These are phyloP conservation scores for Cyphomyrmex costatus DNA, from an alignment of 1,140 invertebrate genomes.

Conservation along the genomic window DNA sequence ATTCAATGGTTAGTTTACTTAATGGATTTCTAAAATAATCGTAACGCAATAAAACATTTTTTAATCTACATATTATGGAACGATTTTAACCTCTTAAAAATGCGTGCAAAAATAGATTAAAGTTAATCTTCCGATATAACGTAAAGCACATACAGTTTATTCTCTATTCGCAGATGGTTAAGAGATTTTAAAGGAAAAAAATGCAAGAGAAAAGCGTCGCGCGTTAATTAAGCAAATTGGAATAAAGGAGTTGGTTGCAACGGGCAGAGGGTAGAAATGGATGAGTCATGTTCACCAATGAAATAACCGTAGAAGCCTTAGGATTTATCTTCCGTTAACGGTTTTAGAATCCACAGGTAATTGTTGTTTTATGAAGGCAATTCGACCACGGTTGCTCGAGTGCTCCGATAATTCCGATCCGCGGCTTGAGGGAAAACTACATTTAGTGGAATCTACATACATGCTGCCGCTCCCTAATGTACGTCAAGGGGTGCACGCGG, in stretches of 20 bases:
- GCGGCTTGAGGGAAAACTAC: conserved; percentile 52
- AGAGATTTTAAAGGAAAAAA: neutral
- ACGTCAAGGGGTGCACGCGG: conserved; percentile 16
- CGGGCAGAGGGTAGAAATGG: neutral
- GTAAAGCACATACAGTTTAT: conserved; percentile 17
- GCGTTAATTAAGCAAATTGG: conserved; percentile 71
- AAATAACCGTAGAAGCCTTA: conserved; percentile 58
- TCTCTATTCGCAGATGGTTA: conserved; percentile 22
- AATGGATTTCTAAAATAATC: conserved; percentile 14
- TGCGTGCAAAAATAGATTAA: too few relatives aligned
- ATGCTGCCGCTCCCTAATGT: neutral
- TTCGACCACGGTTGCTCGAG: conserved; percentile 35
- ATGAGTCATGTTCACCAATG: conserved; percentile 39
- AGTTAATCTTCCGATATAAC: conserved; percentile 30
- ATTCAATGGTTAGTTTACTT: conserved; percentile 68
- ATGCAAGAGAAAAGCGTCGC: neutral
- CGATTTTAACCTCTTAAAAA: neutral
- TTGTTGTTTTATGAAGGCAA: conserved; percentile 73
- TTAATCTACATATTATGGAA: neutral
- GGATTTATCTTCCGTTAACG: conserved; percentile 42
- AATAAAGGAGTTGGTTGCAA: conserved; percentile 45
- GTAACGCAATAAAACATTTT: neutral
- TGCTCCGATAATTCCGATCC: conserved; percentile 55
- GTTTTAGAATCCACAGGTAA: conserved; percentile 67
- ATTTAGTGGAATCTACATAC: conserved; percentile 14